Evolutionary conservation across 2,113 vertebrate genomes (phyloP), one percentile per base, ranked within the genome.

Genomic region (Myanophis thanlyinensis): DNA sequence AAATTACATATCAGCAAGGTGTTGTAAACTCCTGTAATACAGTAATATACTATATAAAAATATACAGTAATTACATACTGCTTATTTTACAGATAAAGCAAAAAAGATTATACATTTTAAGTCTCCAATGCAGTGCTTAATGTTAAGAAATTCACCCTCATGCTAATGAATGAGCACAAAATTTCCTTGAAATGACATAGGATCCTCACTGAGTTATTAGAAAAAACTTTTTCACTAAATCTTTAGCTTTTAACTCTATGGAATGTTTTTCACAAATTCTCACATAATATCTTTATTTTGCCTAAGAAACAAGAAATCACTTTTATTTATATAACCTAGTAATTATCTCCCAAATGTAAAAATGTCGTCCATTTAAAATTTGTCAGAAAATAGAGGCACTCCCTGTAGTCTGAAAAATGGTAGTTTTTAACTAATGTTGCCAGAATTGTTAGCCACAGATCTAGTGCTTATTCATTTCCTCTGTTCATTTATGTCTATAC

Each of bases 171-270:
- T 95, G 96, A 93, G 54, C 94, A 95, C 62, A 27, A 67, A 56
- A 80, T 44, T 92, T 56, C 92, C 92, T 88, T 95, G 94, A 95
- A 93, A 94, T 52, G 95, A 96, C 95, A 97, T 40, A 93, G 89
- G 30, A 94, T 27, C 90, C 95, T 96, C 94, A 27, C 92, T 56
- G 94, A 95, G 95, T 94, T 96, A 95, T 90, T 89, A 94, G 84
- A 92, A 96, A 94, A 94, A 95, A 94, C 92, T 94, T 95, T 93
- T 90, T 88, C 93, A 94, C 51, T 94, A 88, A 92, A 93, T 90
- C 93, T 95, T 96, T 95, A 89, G 54, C 4, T 88, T 96, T 94
- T 95, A 89, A 96, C 93, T 95, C 93, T 94, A 84, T 93, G 91
- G 94, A 97, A 80, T 3, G 12, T 80, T 91, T 15, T 53, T 30